Base-by-base conservation (phyloP, 2,888 invertebrate genomes). In the Timema podura region DNA sequence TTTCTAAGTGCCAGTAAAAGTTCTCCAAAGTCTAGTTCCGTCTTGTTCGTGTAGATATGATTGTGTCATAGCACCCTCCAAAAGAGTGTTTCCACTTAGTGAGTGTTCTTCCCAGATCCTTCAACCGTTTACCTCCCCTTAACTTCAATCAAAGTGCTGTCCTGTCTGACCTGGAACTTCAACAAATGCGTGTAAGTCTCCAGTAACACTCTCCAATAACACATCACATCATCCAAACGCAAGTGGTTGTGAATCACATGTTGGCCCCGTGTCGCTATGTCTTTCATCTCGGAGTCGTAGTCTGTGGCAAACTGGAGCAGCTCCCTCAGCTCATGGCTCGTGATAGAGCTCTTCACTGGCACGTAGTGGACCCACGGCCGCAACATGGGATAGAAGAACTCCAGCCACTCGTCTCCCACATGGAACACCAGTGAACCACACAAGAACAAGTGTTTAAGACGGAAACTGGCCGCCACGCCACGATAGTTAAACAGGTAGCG, bases 331-430 rank as follows among this genome's bases (percentile, higher is more conserved):
- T 94, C 88, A 59, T 87, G 82, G 80, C 90, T 85, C 44, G 83
- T 86, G 13, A 90, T 85, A 75, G 87, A 83, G 46, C 88, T 88
- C 74, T 85, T 86, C 0, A 98, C 87, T 0, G 98, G 98, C 74
- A 98, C 86, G 80, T 95, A 98, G 82, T 98, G 98, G 57, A 96
- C 87, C 98, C 98, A 98, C 0, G 97, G 96, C 80, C 91, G 92
- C 77, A 98, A 81, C 10, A 90, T 87, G 5, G 89, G 86, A 79
- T 98, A 98, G 81, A 95, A 98, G 81, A 98, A 98, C 83, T 98
- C 98, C 54, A 88, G 83, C 97, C 97, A 98, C 74, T 96, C 93
- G 76, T 92, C 85, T 0, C 96, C 97, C 2, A 97, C 95, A 80
- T 98, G 97, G 78, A 97, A 94, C 0, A 98, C 93, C 54, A 97